Conservation (phyloP, 2,888 invertebrate species). For the Deroplatys truncata region DNA sequence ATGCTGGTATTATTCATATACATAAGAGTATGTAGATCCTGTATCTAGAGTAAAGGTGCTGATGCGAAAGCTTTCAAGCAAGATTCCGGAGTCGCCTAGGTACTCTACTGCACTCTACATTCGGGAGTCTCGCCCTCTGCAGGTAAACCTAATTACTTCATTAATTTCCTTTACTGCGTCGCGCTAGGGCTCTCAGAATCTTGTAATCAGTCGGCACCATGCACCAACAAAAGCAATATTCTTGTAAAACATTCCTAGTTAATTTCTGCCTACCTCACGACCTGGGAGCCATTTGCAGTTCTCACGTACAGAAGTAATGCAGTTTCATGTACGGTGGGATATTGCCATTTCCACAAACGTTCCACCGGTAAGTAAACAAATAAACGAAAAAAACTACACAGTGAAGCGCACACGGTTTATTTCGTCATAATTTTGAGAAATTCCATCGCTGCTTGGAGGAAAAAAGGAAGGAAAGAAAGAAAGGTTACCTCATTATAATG, state of each 20-base stretch:
- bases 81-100: background rate
- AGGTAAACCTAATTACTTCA: background rate
- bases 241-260: background rate
- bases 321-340: background rate
- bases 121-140: background rate
- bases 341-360: background rate
- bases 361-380: background rate
- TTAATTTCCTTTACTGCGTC: background rate
- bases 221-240: background rate
- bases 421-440: no score
- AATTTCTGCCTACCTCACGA: background rate
- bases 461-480: no score
- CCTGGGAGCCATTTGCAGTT: background rate
- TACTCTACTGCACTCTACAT: background rate
- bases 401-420: background rate
- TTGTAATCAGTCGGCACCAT: background rate
- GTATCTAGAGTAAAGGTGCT: no score
- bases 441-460: no score
- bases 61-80: background rate
- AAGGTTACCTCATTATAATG: no score
- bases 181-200: background rate
- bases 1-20: no score
- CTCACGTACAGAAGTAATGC: background rate
- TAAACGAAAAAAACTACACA: background rate
- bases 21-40: no score